A percentile compares a stretch with the other conserved stretches of the same genome.
Conservation (phyloP, 2,113 vertebrate species). For the Eudyptes chrysolophus region DNA sequence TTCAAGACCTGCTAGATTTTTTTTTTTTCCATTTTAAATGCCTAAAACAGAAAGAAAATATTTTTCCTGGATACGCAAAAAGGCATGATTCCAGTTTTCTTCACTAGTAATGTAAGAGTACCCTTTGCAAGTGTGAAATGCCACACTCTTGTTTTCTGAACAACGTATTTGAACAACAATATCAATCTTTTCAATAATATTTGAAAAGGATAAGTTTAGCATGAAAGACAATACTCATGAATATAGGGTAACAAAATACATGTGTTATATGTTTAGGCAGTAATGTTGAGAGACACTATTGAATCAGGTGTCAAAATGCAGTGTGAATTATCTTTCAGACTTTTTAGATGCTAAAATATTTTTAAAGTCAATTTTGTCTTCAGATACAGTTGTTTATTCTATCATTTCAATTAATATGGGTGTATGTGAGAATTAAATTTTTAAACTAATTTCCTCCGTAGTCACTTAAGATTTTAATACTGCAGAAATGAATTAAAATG, state of each 20-base stretch:
- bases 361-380: neutral
- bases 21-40: neutral
- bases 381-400: neutral
- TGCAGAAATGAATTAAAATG: neutral
- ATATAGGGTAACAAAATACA: neutral
- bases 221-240: neutral
- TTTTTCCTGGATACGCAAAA: neutral
- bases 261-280: neutral
- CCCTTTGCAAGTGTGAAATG: neutral
- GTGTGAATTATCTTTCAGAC: neutral
- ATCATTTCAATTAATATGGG: neutral
- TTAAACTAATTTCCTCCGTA: neutral
- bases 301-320: neutral
- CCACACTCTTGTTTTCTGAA: neutral
- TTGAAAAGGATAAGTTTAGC: neutral
- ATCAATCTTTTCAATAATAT: neutral
- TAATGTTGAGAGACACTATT: neutral
- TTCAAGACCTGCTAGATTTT: neutral
- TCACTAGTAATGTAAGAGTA: neutral
- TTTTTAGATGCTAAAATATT: neutral
- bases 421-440: neutral
- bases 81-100: neutral
- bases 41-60: neutral
- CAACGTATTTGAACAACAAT: neutral
- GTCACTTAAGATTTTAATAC: neutral